Percentiles rank a stretch among this genome's conserved stretches.
Conservation (phyloP, 2,113 vertebrate species). For the Ctenodactylus gundi region DNA sequence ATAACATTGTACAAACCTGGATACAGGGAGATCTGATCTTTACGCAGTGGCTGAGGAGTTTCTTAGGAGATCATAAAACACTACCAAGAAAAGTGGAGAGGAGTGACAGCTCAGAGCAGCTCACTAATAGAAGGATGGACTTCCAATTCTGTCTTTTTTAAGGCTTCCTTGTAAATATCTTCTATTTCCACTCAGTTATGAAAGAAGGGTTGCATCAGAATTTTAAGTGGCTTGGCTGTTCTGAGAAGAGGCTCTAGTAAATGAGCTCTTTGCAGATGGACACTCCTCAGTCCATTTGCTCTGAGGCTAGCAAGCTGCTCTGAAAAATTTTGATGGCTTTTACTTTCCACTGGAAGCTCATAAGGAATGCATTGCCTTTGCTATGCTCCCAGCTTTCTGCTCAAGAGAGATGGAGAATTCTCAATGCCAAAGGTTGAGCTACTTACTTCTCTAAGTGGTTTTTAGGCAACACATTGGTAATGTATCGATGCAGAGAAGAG, state of each 20-base stretch:
- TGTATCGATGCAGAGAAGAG: not conserved
- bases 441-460: slow-evolving; percentile 26
- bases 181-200: not conserved
- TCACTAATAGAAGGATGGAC: too few relatives aligned
- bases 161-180: not conserved
- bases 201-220: not conserved
- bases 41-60: not conserved
- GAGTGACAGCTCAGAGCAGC: not conserved
- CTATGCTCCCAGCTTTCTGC: not conserved
- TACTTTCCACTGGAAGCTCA: not conserved
- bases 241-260: slow-evolving; percentile 5
- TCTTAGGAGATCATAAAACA: not conserved
- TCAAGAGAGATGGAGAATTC: not conserved
- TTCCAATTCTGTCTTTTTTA: not conserved
- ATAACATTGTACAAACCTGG: not conserved
- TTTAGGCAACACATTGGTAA: not conserved
- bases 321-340: not conserved
- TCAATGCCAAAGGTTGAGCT: slow-evolving; percentile 26
- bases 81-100: not conserved
- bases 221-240: slow-evolving; percentile 3
- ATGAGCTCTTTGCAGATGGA: slow-evolving; percentile 25
- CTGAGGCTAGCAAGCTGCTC: not conserved
- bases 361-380: slow-evolving; percentile 5
- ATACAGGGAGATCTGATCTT: not conserved
- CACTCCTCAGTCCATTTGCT: slow-evolving; percentile 4